Percentiles rank a stretch among this genome's conserved stretches.
phyloP scores from a whole-genome alignment of 2,113 vertebrate species.

The Meriones unguiculatus region DNA sequence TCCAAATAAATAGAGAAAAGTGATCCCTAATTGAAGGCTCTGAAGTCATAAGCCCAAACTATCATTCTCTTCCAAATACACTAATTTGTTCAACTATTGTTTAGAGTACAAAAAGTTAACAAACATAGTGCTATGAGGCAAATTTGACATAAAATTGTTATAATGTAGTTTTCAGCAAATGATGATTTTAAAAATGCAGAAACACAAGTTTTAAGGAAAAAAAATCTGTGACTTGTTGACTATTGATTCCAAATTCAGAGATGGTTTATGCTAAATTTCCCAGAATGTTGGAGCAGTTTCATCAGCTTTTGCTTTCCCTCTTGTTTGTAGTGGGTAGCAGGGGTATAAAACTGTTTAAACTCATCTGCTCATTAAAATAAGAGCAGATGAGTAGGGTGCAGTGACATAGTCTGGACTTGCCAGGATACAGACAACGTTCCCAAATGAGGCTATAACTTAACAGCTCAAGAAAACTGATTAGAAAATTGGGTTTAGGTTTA shows the following conservation, averaged over 20 bases:
- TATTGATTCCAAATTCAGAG: not conserved
- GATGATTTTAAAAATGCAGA: not conserved
- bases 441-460: slow-evolving; percentile 24
- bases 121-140: not conserved
- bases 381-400: not conserved
- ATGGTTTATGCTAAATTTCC: not conserved
- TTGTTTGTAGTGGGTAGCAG: too few species aligned
- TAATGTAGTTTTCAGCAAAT: not conserved
- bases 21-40: not conserved
- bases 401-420: not conserved
- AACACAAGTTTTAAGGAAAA: not conserved
- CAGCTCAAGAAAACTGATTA: slow-evolving; percentile 61
- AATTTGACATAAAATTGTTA: not conserved
- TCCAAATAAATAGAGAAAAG: not conserved
- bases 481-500: slow-evolving; percentile 60
- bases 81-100: not conserved
- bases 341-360: not conserved
- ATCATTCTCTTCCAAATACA: not conserved
- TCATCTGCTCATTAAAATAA: not conserved
- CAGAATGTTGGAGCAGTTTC: not conserved
- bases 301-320: not conserved
- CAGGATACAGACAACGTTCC: not conserved
- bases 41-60: not conserved
- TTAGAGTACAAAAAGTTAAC: not conserved
- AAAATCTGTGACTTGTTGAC: not conserved